Evolutionary conservation across 2,113 vertebrate genomes (phyloP).

Genomic region (Thinocorus orbignyianus): DNA sequence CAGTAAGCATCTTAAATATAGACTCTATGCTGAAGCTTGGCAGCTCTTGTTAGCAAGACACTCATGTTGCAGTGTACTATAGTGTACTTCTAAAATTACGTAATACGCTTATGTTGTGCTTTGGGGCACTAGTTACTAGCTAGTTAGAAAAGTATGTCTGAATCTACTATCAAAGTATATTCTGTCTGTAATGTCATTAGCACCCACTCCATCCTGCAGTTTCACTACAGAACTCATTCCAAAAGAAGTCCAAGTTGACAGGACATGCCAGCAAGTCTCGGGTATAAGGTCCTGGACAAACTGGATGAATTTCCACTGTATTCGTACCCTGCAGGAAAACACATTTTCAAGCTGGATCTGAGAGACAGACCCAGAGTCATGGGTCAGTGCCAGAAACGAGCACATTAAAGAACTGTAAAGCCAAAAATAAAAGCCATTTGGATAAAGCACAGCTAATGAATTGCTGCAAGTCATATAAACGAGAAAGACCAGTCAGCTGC

Average conservation of each 20-base stretch:
- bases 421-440: conserved; percentile 12
- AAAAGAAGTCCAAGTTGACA: background rate
- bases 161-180: background rate
- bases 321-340: background rate
- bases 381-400: conserved; percentile 4
- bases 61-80: background rate
- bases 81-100: background rate
- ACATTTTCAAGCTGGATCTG: conserved; percentile 4
- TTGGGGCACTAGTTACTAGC: background rate
- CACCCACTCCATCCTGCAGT: background rate
- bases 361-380: background rate
- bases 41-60: background rate
- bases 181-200: background rate
- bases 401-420: background rate
- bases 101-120: background rate
- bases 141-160: background rate
- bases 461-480: background rate
- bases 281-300: background rate
- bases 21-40: background rate
- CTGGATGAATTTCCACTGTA: background rate
- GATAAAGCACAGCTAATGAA: conserved; percentile 29
- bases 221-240: background rate
- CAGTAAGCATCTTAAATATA: background rate
- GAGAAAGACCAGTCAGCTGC: background rate
- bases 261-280: background rate